A percentile compares a stretch with the other conserved stretches of the same genome.
Evolutionary conservation across 1,140 invertebrate species (phyloP).

Genomic region (Rhyacophila brunnea): DNA sequence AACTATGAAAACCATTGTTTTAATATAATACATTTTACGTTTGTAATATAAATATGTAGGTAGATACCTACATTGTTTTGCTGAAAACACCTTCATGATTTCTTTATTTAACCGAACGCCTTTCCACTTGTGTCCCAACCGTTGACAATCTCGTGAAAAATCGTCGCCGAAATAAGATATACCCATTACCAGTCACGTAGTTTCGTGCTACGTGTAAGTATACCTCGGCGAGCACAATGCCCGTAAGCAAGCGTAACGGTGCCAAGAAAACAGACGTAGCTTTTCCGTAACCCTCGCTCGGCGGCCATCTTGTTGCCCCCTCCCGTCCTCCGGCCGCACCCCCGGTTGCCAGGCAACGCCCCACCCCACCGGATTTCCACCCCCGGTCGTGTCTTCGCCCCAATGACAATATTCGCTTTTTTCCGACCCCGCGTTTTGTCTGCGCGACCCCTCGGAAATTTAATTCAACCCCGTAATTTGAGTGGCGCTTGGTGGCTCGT

Average conservation of each 20-base stretch:
- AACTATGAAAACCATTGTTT: no score
- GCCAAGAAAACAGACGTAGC: constrained; percentile 15
- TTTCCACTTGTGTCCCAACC: no score
- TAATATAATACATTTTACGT: no score
- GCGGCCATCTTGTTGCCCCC: constrained; percentile 30
- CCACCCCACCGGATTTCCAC: neutral
- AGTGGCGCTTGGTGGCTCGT: neutral
- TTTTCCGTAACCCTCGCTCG: constrained; percentile 13
- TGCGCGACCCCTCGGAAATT: constrained; percentile 16
- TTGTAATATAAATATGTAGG: no score
- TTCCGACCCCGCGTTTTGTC: constrained; percentile 11
- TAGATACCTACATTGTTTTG: no score
- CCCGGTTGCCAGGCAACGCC: constrained; percentile 32
- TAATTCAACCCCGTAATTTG: constrained; percentile 25
- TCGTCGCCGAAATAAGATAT: no score
- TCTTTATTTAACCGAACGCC: no score
- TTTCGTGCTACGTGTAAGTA: no score
- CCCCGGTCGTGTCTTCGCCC: neutral
- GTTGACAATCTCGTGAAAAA: no score
- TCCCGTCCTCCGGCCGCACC: neutral
- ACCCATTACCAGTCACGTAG: no score
- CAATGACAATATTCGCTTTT: constrained; percentile 32
- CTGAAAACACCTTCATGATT: no score
- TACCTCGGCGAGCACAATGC: no score
- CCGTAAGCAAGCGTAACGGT: neutral